A percentile compares a stretch with the other conserved stretches of the same genome.
Conservation (phyloP, 2,797 vertebrate genomes). For the Acrocephalus scirpaceus region DNA sequence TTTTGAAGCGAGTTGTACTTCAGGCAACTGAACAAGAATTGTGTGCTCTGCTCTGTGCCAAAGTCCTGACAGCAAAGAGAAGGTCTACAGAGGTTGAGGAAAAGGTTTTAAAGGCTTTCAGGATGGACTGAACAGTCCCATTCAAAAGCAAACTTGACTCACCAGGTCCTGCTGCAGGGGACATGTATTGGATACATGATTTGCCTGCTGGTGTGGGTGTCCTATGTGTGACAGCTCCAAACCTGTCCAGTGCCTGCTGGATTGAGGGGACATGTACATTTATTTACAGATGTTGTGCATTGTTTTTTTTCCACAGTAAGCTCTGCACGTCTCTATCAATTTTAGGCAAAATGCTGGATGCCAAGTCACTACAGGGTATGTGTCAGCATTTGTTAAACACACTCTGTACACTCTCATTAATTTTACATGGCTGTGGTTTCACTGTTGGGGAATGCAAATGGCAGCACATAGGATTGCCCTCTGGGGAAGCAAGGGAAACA, state of each 20-base stretch:
- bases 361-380: conserved; percentile 29
- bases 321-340: background rate
- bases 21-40: background rate
- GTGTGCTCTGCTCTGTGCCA: background rate
- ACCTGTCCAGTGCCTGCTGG: background rate
- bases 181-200: background rate
- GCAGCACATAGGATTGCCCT: background rate
- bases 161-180: background rate
- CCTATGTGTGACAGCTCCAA: background rate
- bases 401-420: conserved; percentile 25
- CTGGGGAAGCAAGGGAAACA: background rate
- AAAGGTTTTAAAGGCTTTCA: background rate
- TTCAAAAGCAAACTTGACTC: background rate
- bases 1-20: background rate
- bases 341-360: background rate
- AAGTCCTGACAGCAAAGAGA: background rate
- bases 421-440: conserved; percentile 24
- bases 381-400: conserved; percentile 38
- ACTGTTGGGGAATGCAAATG: conserved; percentile 19
- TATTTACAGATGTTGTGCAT: background rate
- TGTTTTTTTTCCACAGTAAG: background rate
- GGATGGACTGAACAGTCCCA: background rate
- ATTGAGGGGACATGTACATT: background rate
- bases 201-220: background rate
- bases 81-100: background rate